phyloP scores from a whole-genome alignment of 2,888 invertebrate species.

The Crocallis elinguaria region DNA sequence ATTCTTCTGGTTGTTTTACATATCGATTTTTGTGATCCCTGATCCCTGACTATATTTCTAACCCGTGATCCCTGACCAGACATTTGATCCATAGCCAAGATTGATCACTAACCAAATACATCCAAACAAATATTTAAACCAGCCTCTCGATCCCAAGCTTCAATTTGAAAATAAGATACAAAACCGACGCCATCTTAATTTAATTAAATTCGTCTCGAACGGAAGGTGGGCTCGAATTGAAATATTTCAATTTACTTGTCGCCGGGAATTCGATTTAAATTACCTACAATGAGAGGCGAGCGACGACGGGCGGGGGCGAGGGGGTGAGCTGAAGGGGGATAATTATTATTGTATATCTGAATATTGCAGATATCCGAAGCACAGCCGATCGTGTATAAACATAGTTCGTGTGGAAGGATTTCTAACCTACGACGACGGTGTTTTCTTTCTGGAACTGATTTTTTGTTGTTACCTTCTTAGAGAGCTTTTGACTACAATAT shows the following conservation, averaged over 20 bases:
- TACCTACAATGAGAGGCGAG: constrained; percentile 72
- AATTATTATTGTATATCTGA: constrained; percentile 79
- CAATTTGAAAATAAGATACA: constrained; percentile 33
- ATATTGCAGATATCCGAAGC: constrained; percentile 62
- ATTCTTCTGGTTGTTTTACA: too few relatives aligned
- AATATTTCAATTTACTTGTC: constrained; percentile 83
- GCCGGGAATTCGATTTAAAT: constrained; percentile 82
- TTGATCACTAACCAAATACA: not conserved
- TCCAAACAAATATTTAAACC: not conserved
- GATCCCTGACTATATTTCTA: too few relatives aligned
- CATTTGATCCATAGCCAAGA: not conserved
- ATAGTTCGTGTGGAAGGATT: too few relatives aligned
- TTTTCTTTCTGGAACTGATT: too few relatives aligned
- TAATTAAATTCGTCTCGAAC: constrained; percentile 64
- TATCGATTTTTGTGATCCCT: too few relatives aligned
- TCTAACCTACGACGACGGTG: too few relatives aligned
- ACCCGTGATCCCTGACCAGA: too few relatives aligned
- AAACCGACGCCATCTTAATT: constrained; percentile 59
- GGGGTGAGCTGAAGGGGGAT: constrained; percentile 40
- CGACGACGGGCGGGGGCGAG: constrained; percentile 24
- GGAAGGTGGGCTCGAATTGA: constrained; percentile 76
- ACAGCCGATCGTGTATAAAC: constrained; percentile 13
- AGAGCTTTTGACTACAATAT: too few relatives aligned
- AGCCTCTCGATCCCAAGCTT: not conserved
- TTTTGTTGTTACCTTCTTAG: too few relatives aligned